Percentiles rank a stretch among this genome's conserved stretches.
These are phyloP conservation scores for Fregetta grallaria DNA, from an alignment of 2,113 vertebrate species.

Conservation along the genomic window DNA sequence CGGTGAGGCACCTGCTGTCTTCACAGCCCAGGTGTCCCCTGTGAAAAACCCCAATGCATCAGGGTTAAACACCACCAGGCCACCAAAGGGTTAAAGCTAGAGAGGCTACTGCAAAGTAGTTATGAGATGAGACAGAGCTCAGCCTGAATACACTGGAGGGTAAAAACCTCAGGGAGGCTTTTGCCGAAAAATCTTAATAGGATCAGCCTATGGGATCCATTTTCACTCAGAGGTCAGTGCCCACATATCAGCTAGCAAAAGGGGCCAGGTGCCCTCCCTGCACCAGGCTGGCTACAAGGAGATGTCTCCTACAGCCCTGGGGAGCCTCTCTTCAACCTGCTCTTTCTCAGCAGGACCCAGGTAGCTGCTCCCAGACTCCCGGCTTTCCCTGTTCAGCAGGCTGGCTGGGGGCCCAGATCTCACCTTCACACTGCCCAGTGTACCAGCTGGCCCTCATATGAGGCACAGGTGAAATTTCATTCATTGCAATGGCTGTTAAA, in stretches of 20 bases:
- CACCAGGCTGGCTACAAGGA: neutral
- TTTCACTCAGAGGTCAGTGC: neutral
- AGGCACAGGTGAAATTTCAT: neutral
- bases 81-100: neutral
- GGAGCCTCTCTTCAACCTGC: neutral
- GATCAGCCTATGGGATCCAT: neutral
- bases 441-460: neutral
- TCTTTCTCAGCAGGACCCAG: neutral
- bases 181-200: neutral
- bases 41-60: neutral
- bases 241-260: neutral
- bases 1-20: fast-evolving
- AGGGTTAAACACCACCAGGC: neutral
- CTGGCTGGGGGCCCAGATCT: neutral
- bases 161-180: neutral
- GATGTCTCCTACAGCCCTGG: neutral
- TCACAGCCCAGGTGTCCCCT: fast-evolving
- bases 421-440: neutral
- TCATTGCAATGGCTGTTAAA: neutral
- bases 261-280: neutral
- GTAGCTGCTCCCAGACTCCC: neutral
- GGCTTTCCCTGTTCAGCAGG: neutral
- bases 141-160: neutral
- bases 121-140: neutral
- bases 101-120: neutral